Evolutionary conservation across 2,797 vertebrate species (phyloP), one percentile per base, ranked within the genome.

Genomic region (Anniella stebbinsi): DNA sequence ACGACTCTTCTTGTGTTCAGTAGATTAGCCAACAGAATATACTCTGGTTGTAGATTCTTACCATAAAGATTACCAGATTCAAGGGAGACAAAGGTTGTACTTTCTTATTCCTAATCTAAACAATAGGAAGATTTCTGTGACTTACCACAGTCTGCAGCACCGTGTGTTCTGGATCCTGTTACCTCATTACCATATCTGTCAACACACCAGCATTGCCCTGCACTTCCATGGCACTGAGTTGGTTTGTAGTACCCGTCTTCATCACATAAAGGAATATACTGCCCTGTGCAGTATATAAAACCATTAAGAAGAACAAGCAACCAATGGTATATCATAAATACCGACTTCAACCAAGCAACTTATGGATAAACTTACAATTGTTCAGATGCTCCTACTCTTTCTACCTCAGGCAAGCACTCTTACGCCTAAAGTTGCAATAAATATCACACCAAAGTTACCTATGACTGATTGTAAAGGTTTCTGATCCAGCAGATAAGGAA

Each of bases 141-240:
- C 96, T 96, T 93, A 98, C 98, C 97, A 1, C 98, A 98, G 48
- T 97, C 97, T 3, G 96, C 95, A 0, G 89, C 95, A 0, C 98
- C 98, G 0, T 94, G 97, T 86, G 94, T 97, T 89, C 97, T 97
- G 92, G 98, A 98, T 86, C 98, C 98, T 1, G 96, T 96, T 0
- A 98, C 95, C 93, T 98, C 98, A 57, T 98, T 98, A 66, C 98
- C 98, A 0, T 98, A 98, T 94, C 97, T 97, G 93, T 98, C 98
- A 54, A 98, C 98, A 91, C 98, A 98, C 98, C 98, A 98, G 95
- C 98, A 98, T 87, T 98, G 98, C n/a, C 98, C 98, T 0, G 91
- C 18, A 33, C 97, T 96, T 9, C 97, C 97, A 4, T 98, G 98
- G 90, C 98, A 98, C 80, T 98, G 98, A 0, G 96, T 97, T 84